Evolutionary conservation across 2,888 invertebrate genomes (phyloP).

Genomic region (Criorhina ranunculi): DNA sequence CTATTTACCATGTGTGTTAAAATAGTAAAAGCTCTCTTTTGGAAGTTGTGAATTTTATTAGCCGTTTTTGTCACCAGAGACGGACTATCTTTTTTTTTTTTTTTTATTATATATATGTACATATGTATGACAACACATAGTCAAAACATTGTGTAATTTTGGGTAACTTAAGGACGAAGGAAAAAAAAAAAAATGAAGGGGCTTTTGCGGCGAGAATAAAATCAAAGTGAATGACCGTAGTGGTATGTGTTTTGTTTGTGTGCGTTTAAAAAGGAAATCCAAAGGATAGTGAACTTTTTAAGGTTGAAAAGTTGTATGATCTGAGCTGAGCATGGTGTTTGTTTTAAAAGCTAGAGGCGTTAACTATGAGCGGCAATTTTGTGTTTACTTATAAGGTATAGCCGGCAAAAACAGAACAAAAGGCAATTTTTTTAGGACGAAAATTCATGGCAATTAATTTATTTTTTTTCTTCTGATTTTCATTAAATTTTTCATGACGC

Average conservation of each 20-base stretch:
- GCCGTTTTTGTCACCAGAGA: not conserved
- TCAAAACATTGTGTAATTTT: constrained; percentile 27
- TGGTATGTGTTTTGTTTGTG: constrained; percentile 18
- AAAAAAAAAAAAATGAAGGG: constrained; percentile 4
- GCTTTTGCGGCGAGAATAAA: constrained; percentile 15
- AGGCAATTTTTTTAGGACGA: too few relatives aligned
- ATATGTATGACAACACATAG: constrained; percentile 1
- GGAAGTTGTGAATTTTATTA: not conserved
- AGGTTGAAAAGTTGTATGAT: not conserved
- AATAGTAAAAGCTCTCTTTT: constrained; percentile 35
- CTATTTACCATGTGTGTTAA: not conserved
- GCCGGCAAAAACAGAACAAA: not conserved
- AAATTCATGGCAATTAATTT: too few relatives aligned
- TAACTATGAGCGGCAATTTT: not conserved
- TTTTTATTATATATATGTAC: too few relatives aligned
- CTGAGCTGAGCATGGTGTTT: not conserved
- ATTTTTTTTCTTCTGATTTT: too few relatives aligned
- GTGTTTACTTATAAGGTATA: constrained; percentile 1
- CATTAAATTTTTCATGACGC: too few relatives aligned
- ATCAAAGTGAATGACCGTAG: constrained; percentile 58
- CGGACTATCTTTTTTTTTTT: constrained; percentile 6
- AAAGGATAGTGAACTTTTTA: constrained; percentile 27
- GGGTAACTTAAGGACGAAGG: not conserved
- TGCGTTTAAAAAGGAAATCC: not conserved
- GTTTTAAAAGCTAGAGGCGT: not conserved